Base-by-base conservation (phyloP, 2,113 vertebrate genomes). In the Ramphastos sulfuratus region DNA sequence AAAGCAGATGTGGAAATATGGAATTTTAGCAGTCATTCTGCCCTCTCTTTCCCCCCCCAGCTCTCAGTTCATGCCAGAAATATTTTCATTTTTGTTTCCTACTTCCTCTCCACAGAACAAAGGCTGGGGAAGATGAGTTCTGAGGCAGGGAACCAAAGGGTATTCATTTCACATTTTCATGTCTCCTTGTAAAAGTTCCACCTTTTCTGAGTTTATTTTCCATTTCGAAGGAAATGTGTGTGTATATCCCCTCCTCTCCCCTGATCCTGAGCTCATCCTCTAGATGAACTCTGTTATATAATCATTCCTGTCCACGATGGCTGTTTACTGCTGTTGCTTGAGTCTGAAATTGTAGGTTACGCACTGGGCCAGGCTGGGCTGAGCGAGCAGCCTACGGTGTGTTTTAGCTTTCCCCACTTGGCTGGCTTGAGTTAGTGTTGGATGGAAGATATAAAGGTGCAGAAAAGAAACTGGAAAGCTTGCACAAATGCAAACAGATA, bases 1-100 rank as follows among this genome's bases (percentile, higher is more conserved):
- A 97, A 97, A 97, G 80, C 97, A 98, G 96, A 97, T 98, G 97
- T 97, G 80, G 89, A 97, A 96, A 97, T 96, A 95, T 77, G 93
- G 89, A 97, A 61, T 97, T 97, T 85, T 92, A 95, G 88, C 76
- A 93, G 77, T 96, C 93, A 94, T 95, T 95, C 81, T 96, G 9
- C 42, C 66, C n/a, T 35, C 21, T 20, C 1, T 7, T 3, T 33
- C 14, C 9, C 9, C 37, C 42, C 63, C 83, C 77, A 93, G 50
- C n/a, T 93, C 70, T 93, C 80, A 44, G 65, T 89, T 96, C 81
- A 93, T 96, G 96, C 93, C 96, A 97, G 96, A 94, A 94, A 96
- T 95, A 92, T 89, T 96, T 96, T 96, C 55, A 61, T 90, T 95
- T 97, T 88, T 95, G 93, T 97, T 96, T 94, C 86, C 71, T 96